Percentiles rank a stretch among this genome's conserved stretches.
phyloP scores from a whole-genome alignment of 1,140 invertebrate genomes.

The Atta cephalotes region DNA sequence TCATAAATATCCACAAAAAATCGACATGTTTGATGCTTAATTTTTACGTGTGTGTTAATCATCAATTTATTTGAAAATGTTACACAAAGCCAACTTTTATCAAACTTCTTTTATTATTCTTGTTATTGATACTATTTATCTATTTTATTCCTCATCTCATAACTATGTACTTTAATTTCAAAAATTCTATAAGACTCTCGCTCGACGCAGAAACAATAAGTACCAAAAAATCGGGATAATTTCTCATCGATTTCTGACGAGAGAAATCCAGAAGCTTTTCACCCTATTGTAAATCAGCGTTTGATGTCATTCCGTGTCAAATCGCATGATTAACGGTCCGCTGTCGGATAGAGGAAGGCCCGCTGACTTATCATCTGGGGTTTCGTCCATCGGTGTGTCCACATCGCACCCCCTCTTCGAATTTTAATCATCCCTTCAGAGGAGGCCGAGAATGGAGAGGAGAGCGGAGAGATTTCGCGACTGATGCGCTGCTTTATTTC shows the following conservation, averaged over 20 bases:
- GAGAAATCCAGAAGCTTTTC: constrained; percentile 73
- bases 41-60: not conserved
- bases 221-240: constrained; percentile 40
- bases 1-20: no score
- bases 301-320: constrained; percentile 81
- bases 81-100: not conserved
- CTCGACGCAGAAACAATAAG: not conserved
- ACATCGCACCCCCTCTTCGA: constrained; percentile 63
- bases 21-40: no score
- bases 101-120: not conserved
- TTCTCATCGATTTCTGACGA: constrained; percentile 67
- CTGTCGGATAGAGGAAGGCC: constrained; percentile 66
- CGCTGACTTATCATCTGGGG: constrained; percentile 61
- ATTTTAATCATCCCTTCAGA: constrained; percentile 80
- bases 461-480: constrained; percentile 74
- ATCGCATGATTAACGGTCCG: constrained; percentile 82
- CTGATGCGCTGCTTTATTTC: constrained; percentile 76
- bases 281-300: constrained; percentile 80
- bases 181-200: not conserved
- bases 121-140: not conserved
- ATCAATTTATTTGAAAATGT: not conserved
- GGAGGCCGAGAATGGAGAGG: constrained; percentile 35
- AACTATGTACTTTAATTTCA: not conserved
- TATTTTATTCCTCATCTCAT: not conserved
- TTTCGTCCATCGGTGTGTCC: constrained; percentile 48